Evolutionary conservation across 1,140 invertebrate species (phyloP).

Genomic region (Drosophila repleta): DNA sequence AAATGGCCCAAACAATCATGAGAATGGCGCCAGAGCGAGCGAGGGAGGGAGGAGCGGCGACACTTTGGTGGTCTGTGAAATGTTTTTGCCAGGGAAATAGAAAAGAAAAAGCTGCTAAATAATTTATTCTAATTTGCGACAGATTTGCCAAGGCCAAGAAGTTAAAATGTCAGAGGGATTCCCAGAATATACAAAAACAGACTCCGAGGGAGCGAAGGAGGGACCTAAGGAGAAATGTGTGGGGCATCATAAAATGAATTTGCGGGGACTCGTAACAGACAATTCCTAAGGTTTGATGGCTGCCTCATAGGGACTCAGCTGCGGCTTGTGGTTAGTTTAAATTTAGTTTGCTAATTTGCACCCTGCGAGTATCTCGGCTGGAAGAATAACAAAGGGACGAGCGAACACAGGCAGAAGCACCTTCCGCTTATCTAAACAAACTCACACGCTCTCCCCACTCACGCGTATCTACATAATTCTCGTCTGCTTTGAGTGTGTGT

Average conservation of each 20-base stretch:
- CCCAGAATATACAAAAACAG: not conserved
- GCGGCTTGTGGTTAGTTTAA: slow-evolving; percentile 32
- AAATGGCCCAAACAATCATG: slow-evolving; percentile 56
- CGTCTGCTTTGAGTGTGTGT: slow-evolving; percentile 48
- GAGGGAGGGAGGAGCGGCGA: not conserved
- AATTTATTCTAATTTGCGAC: slow-evolving; percentile 72
- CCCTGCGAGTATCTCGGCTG: slow-evolving; percentile 21
- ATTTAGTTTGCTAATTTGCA: slow-evolving; percentile 53
- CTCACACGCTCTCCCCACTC: slow-evolving; percentile 25
- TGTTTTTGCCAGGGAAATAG: slow-evolving; percentile 37
- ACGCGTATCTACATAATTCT: slow-evolving; percentile 25
- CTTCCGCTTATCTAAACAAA: slow-evolving; percentile 61
- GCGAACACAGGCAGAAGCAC: slow-evolving; percentile 25
- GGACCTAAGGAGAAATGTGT: slow-evolving; percentile 11
- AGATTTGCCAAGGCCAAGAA: slow-evolving; percentile 59
- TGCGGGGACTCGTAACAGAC: slow-evolving; percentile 11
- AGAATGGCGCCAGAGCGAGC: slow-evolving; percentile 3
- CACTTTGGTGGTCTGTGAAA: slow-evolving; percentile 21
- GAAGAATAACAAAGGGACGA: slow-evolving; percentile 33
- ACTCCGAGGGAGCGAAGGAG: not conserved
- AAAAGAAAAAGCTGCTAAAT: slow-evolving; percentile 63
- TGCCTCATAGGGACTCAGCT: slow-evolving; percentile 9
- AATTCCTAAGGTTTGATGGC: slow-evolving; percentile 37
- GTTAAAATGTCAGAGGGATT: slow-evolving; percentile 42
- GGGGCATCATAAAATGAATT: slow-evolving; percentile 24